Base-by-base conservation (phyloP, 2,888 invertebrate genomes). In the Ennomos erosarius region DNA sequence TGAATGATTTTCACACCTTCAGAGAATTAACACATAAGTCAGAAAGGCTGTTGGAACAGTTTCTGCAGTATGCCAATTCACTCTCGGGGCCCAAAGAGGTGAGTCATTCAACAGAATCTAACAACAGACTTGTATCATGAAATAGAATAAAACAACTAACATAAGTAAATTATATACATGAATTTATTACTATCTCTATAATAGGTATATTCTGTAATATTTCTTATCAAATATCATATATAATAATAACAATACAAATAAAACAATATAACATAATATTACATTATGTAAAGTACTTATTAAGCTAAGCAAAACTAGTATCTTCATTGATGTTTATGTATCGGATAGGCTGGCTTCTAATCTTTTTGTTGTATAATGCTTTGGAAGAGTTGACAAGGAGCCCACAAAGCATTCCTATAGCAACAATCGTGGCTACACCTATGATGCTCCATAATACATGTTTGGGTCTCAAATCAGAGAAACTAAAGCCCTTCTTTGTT, bases 1-100 rank as follows among this genome's bases (percentile, higher is more conserved):
- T 97, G 75, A 95, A 96, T 82, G 94, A 95, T 64, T 94, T 96
- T 74, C 95, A 95, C 85, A 95, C 95, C 76, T 97, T 97, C 93
- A 95, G 95, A 84, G 95, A 96, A 81, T 92, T 94, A 70, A 95
- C 97, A 78, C 94, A 94, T 74, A 96, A 96, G 85, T 95, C 96
- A 46, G 96, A 97, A 86, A 93, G 94, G 76, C 93, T 96, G 71
- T 93, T 97, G 80, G 95, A 95, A 88, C 95, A 95, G 88, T 96
- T 96, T 92, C 88, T 97, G 76, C 94, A 94, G 74, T 95, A 95
- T 89, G 94, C 96, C 62, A 94, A 95, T 85, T 94, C 95, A 84
- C 90, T 93, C 70, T 93, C 90, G 81, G 95, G 94, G 79, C 93
- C 93, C 77, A 87, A 91, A 83, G 93, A 95, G 95, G 96, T 95